Base-by-base conservation (phyloP, 2,888 invertebrate species). In the Athalia rosae region DNA sequence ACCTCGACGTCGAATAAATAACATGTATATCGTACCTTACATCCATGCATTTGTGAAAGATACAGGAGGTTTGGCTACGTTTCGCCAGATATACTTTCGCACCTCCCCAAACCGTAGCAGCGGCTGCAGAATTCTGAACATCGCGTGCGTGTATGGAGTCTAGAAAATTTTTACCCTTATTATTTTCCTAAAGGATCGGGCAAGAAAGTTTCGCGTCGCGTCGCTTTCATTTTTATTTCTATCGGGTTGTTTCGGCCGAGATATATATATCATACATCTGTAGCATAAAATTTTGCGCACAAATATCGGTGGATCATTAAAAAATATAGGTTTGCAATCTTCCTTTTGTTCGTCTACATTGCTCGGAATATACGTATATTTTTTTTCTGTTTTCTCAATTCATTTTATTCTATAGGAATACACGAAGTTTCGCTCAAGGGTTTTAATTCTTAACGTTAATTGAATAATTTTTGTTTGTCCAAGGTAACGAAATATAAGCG, bases 1-100 rank as follows among this genome's bases (percentile, higher is more conserved):
- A 58, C 56, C 45, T 71, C 71, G 13, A n/a, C 41, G 69, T 43
- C 56, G 45, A 56, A 69, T 69, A 45, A 58, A 56, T 69, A 56
- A 69, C 58, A 56, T 8, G 56, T 13, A 9, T 45, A 13, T 28
- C 28, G 28, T 28, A 28, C 28, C 28, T 28, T 28, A 28, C 28
- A 28, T 28, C 28, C 28, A 28, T 28, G 28, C 28, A 28, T 28
- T 28, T 28, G 28, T 28, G 28, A 28, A 28, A 28, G 28, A 28
- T n/a, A 6, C 28, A 28, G 7, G 7, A 56, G 56, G 6, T 41
- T 45, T 4, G 6, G 13, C 56, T 11, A 67, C 53, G 53, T 67
- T 67, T 50, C 11, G 67, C 41, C 67, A 47, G 7, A 15, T 13
- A 15, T 62, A n/a, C 3, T 43, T 1, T n/a, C 58, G 13, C n/a